These are phyloP conservation scores for Hedychridium roseum DNA, from an alignment of 2,888 invertebrate genomes.

Conservation along the genomic window DNA sequence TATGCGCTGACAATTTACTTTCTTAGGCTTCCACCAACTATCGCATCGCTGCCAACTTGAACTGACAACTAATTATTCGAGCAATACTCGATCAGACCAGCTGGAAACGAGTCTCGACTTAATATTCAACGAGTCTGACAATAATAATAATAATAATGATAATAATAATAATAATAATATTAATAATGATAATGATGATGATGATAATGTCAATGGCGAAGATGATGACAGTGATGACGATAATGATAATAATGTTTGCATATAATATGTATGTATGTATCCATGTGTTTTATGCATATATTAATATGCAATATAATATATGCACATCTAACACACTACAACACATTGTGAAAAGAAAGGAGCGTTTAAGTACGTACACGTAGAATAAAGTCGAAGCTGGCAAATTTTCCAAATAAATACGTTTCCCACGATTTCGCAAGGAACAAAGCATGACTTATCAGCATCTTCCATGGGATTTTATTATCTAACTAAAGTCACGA, in stretches of 20 bases:
- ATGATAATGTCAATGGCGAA: too few relatives aligned
- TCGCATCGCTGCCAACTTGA: constrained; percentile 42
- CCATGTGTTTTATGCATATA: constrained; percentile 28
- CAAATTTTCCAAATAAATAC: too few relatives aligned
- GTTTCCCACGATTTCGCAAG: too few relatives aligned
- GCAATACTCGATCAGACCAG: constrained; percentile 55
- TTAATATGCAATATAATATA: constrained; percentile 5
- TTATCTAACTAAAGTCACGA: too few relatives aligned
- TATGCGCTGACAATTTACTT: background rate
- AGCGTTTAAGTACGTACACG: constrained; percentile 35
- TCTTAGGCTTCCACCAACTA: constrained; percentile 14
- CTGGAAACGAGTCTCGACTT: constrained; percentile 55
- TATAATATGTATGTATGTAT: constrained; percentile 17
- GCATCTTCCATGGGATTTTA: too few relatives aligned
- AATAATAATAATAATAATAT: too few relatives aligned
- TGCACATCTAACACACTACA: constrained; percentile 33
- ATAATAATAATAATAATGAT: too few relatives aligned
- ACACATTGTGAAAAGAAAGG: constrained; percentile 39
- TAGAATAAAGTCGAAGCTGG: background rate
- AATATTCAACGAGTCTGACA: too few relatives aligned
- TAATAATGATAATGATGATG: too few relatives aligned
- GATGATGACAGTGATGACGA: too few relatives aligned
- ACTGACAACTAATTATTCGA: constrained; percentile 38
- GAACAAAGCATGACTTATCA: too few relatives aligned
- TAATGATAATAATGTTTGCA: too few relatives aligned